Conservation (phyloP, 2,113 vertebrate species). For the Benitochromis conjunctus region DNA sequence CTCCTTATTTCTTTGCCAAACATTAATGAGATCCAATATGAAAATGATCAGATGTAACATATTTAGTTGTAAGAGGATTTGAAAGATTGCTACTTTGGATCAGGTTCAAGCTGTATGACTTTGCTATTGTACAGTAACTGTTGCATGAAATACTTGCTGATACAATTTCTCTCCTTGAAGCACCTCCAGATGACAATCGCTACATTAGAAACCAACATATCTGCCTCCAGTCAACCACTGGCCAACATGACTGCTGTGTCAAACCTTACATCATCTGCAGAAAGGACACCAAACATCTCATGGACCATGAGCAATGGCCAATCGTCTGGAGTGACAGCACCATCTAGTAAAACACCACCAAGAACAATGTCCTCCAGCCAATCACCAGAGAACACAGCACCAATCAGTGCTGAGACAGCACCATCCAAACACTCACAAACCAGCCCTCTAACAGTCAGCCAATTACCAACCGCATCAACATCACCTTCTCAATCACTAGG, state of each 20-base stretch:
- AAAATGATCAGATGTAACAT: constrained; percentile 3
- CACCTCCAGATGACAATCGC: constrained; percentile 21
- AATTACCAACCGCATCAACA: background rate
- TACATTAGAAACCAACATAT: constrained; percentile 34
- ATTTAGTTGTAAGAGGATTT: background rate
- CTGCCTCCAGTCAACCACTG: background rate
- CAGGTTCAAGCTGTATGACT: background rate
- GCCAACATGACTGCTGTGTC: background rate
- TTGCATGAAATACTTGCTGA: background rate
- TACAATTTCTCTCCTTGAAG: constrained; percentile 34
- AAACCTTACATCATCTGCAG: background rate
- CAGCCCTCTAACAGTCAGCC: background rate
- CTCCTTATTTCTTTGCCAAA: background rate
- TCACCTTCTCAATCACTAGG: background rate
- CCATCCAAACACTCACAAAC: background rate
- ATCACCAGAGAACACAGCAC: background rate
- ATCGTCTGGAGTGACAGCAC: background rate
- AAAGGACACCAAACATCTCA: background rate
- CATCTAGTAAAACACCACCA: background rate
- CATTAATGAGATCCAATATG: background rate
- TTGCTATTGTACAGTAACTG: background rate
- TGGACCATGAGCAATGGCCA: constrained; percentile 2
- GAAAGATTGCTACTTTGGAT: background rate
- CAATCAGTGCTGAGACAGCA: background rate
- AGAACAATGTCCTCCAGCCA: background rate